These are phyloP conservation scores for Amia ocellicauda DNA, from an alignment of 2,113 vertebrate species.

Conservation along the genomic window DNA sequence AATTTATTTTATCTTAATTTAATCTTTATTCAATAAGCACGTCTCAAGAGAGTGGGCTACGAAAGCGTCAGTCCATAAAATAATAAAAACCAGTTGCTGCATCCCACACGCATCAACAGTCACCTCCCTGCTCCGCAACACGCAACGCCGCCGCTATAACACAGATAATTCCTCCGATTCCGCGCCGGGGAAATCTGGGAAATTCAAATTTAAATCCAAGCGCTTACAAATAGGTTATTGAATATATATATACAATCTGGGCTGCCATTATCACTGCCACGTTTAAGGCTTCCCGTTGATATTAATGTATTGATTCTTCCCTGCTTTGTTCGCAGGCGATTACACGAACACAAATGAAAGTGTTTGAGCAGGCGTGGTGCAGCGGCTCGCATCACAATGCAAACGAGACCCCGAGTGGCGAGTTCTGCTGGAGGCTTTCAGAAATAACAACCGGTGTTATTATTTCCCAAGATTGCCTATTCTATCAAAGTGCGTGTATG, in stretches of 20 bases:
- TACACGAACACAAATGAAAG: constrained; percentile 67
- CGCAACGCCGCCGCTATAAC: neutral
- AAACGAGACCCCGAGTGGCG: too few relatives aligned
- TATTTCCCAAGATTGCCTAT: too few relatives aligned
- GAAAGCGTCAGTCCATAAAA: constrained; percentile 64
- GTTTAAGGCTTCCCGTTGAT: constrained; percentile 31
- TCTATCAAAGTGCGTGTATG: too few relatives aligned
- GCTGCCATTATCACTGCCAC: neutral
- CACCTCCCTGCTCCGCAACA: neutral
- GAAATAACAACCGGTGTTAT: too few relatives aligned
- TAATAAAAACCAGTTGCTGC: constrained; percentile 64
- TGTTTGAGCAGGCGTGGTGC: constrained; percentile 36
- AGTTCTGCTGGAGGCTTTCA: too few relatives aligned
- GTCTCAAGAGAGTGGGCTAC: constrained; percentile 53
- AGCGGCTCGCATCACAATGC: too few relatives aligned
- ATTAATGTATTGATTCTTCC: constrained; percentile 57
- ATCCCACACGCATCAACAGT: constrained; percentile 42
- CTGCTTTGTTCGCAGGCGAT: constrained; percentile 47
- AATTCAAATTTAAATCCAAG: constrained; percentile 42
- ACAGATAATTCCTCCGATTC: constrained; percentile 47
- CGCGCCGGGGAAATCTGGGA: neutral
- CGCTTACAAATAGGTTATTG: constrained; percentile 37
- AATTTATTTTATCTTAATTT: constrained; percentile 67
- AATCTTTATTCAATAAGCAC: constrained; percentile 64
- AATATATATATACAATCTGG: neutral